Evolutionary conservation across 2,888 invertebrate species (phyloP), one percentile per base, ranked within the genome.

Genomic region (Callimorpha dominula): DNA sequence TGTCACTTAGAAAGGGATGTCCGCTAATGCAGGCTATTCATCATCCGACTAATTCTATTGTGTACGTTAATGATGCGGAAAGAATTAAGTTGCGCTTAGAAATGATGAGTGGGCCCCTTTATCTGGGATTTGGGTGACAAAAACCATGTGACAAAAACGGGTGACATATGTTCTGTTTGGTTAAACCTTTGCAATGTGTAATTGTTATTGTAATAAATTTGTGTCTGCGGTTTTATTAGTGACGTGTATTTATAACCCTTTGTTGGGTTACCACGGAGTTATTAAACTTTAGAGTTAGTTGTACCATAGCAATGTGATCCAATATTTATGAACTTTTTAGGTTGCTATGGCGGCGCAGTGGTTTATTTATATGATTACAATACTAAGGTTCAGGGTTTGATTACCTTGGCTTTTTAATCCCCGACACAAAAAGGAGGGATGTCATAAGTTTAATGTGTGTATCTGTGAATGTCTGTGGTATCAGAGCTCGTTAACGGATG

Each of bases 31-130:
- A 20, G 66, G 15, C 60, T 65, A 77, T 81, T 79, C 79, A 73
- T 81, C 72, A 73, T 68, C 62, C 63, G 52, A 74, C 74, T 78
- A 81, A 81, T 81, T 81, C 79, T 81, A 81, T 81, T 81, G 77
- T 81, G 71, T 52, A 46, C 75, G 74, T 70, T 71, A 79, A 81
- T 78, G 81, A 75, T 67, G 77, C 71, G 77, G 81, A 81, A 81
- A 75, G 77, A 74, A 77, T 79, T 81, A 75, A 77, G 73, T 40
- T 49, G 60, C 57, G 77, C 79, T 79, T 77, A 73, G 68, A 69
- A 65, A 78, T 79, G 72, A 77, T 75, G 75, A 79, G 74, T 75
- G 68, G 69, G 17, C 1, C 12, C 70, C 69, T 73, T 81, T 79
- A 79, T 77, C 66, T 63, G 65, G 74, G 74, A 74, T 71, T 74